These are phyloP conservation scores for Clarias pachynema DNA, from an alignment of 2,797 vertebrate species.

Conservation along the genomic window DNA sequence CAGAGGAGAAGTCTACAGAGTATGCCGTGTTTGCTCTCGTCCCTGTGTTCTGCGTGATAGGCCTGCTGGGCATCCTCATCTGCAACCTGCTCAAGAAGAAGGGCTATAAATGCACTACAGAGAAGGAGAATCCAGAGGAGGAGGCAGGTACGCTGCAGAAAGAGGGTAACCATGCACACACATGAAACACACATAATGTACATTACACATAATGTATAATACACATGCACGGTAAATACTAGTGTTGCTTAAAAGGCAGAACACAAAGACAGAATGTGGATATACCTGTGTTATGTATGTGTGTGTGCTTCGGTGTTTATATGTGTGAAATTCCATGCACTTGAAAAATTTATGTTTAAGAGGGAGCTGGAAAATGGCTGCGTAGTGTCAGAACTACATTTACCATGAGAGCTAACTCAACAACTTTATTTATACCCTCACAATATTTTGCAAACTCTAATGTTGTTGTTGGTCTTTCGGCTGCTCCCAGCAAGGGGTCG, in stretches of 20 bases:
- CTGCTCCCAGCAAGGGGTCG: too few species aligned
- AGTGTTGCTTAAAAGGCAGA: neutral
- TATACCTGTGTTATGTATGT: neutral
- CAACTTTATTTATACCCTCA: neutral
- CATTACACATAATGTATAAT: too few species aligned
- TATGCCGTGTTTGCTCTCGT: constrained; percentile 90
- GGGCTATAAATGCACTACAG: constrained; percentile 86
- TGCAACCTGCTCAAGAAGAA: constrained; percentile 95
- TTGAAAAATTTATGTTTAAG: neutral
- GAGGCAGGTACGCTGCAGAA: constrained; percentile 73
- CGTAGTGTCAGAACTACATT: neutral
- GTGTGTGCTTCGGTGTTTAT: neutral
- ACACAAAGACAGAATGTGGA: neutral
- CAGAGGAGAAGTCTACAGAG: constrained; percentile 82
- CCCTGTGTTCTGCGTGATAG: constrained; percentile 93
- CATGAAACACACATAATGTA: neutral
- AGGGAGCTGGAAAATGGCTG: neutral
- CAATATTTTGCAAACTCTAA: too few species aligned
- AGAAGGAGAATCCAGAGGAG: constrained; percentile 81
- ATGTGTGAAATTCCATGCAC: neutral
- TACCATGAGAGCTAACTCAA: neutral
- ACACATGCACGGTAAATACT: neutral
- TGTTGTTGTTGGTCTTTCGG: too few species aligned
- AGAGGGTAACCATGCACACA: constrained; percentile 70
- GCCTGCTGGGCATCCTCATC: constrained; percentile 90